phyloP scores from a whole-genome alignment of 2,797 vertebrate genomes.

The Streptopelia turtur region DNA sequence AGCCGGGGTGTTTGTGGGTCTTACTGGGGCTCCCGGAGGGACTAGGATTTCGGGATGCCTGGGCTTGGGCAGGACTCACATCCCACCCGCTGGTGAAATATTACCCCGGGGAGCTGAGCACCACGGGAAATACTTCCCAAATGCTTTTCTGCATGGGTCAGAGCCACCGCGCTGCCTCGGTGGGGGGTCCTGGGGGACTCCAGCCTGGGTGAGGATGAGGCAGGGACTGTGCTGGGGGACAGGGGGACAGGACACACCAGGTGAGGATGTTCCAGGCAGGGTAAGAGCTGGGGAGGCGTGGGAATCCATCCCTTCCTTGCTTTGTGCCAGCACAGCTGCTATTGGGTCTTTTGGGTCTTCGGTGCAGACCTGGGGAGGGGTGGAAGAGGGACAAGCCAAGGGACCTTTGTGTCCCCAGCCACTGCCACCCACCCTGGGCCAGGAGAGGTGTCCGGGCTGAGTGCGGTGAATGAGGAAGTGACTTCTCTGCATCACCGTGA shows the following conservation, averaged over 20 bases:
- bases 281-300: not conserved
- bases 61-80: not conserved
- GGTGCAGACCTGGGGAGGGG: not conserved
- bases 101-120: not conserved
- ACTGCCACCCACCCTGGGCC: fast-evolving
- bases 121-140: not conserved
- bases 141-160: fast-evolving
- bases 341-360: not conserved
- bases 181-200: fast-evolving
- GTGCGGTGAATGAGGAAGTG: not conserved
- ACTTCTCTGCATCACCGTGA: not conserved
- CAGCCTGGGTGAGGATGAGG: not conserved
- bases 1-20: fast-evolving
- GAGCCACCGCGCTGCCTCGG: fast-evolving
- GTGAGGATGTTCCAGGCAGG: not conserved
- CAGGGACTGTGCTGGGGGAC: not conserved
- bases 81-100: not conserved
- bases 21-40: fast-evolving
- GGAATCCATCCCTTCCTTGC: not conserved
- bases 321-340: not conserved
- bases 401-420: fast-evolving
- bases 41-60: fast-evolving
- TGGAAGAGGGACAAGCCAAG: not conserved
- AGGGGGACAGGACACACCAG: not conserved
- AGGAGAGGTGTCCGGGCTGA: not conserved